These are phyloP conservation scores for Penaeus japonicus DNA, from an alignment of 1,140 invertebrate genomes.

Conservation along the genomic window DNA sequence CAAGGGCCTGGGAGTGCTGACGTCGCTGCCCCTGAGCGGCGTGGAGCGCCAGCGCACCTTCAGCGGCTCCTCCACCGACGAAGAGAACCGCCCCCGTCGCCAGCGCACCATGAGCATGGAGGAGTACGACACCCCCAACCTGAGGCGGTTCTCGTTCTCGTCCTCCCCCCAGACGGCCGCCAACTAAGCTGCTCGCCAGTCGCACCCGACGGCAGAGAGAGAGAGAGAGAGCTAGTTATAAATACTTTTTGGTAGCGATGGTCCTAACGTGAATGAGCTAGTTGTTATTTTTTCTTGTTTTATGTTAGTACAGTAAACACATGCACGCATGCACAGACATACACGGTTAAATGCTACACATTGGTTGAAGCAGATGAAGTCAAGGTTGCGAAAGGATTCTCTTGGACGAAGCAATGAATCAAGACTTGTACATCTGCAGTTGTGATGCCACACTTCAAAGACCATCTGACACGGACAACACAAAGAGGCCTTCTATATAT, in stretches of 20 bases:
- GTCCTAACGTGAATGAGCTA: no score
- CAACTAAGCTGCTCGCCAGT: constrained; percentile 17
- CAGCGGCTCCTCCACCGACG: constrained; percentile 68
- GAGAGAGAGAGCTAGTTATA: no score
- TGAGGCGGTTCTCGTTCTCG: constrained; percentile 75
- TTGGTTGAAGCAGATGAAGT: no score
- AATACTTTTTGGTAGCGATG: no score
- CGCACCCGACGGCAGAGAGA: background rate
- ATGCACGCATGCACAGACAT: no score
- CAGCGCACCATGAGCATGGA: constrained; percentile 74
- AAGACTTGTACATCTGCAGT: background rate
- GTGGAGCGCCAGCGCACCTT: constrained; percentile 72
- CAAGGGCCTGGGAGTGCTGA: constrained; percentile 80
- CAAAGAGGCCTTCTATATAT: constrained; percentile 18
- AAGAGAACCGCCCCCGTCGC: constrained; percentile 63
- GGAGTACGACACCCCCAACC: constrained; percentile 81
- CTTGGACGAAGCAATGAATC: background rate
- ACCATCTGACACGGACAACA: constrained; percentile 21
- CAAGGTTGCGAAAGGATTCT: no score
- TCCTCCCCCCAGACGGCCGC: constrained; percentile 60
- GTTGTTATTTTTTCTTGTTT: no score
- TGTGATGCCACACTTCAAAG: constrained; percentile 3
- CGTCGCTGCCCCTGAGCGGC: constrained; percentile 76
- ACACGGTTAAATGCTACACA: no score
- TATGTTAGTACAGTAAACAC: no score